These are phyloP conservation scores for Rhamnusium bicolor DNA, from an alignment of 2,888 invertebrate genomes.

Conservation along the genomic window DNA sequence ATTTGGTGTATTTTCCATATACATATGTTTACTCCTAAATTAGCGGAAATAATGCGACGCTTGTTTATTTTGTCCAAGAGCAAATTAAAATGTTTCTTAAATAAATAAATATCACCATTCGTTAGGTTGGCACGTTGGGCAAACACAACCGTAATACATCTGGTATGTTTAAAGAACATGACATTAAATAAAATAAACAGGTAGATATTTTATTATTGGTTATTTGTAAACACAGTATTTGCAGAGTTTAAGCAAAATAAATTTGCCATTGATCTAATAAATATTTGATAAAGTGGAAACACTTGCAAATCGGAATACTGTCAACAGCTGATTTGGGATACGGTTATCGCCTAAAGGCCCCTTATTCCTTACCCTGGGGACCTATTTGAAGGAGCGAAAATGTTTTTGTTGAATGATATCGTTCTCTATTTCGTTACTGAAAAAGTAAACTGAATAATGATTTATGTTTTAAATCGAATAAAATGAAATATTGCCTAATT, in stretches of 20 bases:
- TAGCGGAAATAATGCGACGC: too few relatives aligned
- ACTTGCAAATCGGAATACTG: slow-evolving; percentile 9
- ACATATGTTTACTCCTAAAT: too few relatives aligned
- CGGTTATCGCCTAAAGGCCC: slow-evolving; percentile 34
- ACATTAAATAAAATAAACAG: neutral
- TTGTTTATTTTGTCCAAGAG: too few relatives aligned
- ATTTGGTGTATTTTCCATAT: too few relatives aligned
- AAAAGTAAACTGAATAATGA: slow-evolving; percentile 16
- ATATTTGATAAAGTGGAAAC: neutral
- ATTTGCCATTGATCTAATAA: neutral
- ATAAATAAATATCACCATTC: too few relatives aligned
- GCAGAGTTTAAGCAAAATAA: neutral
- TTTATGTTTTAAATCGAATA: slow-evolving; percentile 5
- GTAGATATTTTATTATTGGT: neutral
- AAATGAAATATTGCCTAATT: neutral
- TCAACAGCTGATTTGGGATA: slow-evolving; percentile 36
- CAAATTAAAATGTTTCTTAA: too few relatives aligned
- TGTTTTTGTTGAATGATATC: slow-evolving; percentile 32
- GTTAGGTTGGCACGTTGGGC: neutral
- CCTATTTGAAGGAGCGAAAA: slow-evolving; percentile 38
- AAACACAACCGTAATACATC: neutral
- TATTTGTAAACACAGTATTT: neutral
- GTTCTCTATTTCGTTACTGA: slow-evolving; percentile 8
- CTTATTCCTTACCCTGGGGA: slow-evolving; percentile 37
- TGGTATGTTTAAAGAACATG: neutral